These are phyloP conservation scores for Pyrrhia umbra DNA, from an alignment of 2,888 invertebrate genomes.

Conservation along the genomic window DNA sequence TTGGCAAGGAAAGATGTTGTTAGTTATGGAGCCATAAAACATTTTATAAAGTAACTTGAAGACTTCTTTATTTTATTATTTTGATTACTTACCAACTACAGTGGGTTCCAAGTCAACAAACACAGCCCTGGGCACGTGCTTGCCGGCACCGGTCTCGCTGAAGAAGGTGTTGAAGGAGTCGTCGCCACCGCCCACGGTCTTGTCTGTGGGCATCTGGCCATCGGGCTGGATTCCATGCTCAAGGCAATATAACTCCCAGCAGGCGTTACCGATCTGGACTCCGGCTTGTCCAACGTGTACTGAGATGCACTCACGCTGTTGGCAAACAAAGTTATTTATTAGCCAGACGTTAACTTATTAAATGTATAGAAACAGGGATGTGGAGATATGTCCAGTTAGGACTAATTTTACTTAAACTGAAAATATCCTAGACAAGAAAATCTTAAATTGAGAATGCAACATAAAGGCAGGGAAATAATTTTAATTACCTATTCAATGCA, in stretches of 20 bases:
- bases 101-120: constrained; percentile 99
- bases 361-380: background rate
- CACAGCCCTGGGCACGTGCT: constrained; percentile 98
- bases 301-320: constrained; percentile 92
- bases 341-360: background rate
- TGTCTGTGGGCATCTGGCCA: constrained; percentile 98
- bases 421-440: too few species aligned
- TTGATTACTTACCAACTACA: constrained; percentile 92
- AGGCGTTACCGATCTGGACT: constrained; percentile 97
- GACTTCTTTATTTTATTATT: background rate
- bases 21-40: constrained; percentile 1
- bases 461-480: too few species aligned
- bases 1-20: constrained; percentile 63
- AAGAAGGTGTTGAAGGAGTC: constrained; percentile 99
- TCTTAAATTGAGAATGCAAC: too few species aligned
- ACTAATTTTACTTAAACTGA: too few species aligned
- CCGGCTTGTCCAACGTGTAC: constrained; percentile 92
- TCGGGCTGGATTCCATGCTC: constrained; percentile 98
- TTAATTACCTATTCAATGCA: background rate
- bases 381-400: too few species aligned
- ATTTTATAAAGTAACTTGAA: background rate
- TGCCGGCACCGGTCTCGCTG: constrained; percentile 98
- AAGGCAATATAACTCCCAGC: constrained; percentile 96
- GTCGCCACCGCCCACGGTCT: constrained; percentile 97
- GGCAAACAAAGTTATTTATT: constrained; percentile 55